Conservation (phyloP, 2,888 invertebrate species). For the Incurvaria masculella region DNA sequence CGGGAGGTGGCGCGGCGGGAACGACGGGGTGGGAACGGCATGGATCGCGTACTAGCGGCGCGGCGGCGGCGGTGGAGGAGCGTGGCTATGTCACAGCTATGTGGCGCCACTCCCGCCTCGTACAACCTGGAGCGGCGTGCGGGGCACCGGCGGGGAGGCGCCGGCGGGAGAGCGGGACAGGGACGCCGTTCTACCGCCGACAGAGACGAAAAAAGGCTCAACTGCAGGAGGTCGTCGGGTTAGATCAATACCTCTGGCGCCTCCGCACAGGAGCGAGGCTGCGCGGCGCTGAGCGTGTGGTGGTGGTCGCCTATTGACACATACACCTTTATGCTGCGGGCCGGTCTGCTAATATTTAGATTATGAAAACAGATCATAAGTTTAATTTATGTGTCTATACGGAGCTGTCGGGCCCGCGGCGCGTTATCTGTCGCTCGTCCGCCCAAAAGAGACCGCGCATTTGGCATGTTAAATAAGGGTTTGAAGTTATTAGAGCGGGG, state of each 20-base stretch:
- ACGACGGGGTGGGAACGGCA: neutral
- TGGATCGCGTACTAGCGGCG: neutral
- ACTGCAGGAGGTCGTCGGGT: constrained; percentile 4
- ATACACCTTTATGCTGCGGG: constrained; percentile 24
- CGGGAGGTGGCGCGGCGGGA: too few species aligned
- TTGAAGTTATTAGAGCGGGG: neutral
- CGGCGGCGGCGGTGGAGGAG: neutral
- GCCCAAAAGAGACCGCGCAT: neutral
- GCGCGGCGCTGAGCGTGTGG: neutral
- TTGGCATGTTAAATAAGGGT: neutral
- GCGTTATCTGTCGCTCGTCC: neutral
- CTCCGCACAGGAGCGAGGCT: neutral
- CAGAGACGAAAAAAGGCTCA: constrained; percentile 1
- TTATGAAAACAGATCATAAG: constrained; percentile 52
- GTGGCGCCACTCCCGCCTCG: neutral
- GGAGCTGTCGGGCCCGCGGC: neutral
- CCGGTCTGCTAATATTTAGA: constrained; percentile 53
- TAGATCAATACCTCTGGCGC: constrained; percentile 5
- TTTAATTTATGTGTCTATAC: constrained; percentile 37
- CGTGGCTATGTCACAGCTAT: neutral
- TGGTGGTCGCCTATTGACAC: neutral
- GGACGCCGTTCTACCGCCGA: neutral
- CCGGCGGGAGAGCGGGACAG: neutral
- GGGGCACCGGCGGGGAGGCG: neutral
- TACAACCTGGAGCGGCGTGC: neutral